Evolutionary conservation across 2,888 invertebrate species (phyloP).

Genomic region (Megaustenia siamemsis): DNA sequence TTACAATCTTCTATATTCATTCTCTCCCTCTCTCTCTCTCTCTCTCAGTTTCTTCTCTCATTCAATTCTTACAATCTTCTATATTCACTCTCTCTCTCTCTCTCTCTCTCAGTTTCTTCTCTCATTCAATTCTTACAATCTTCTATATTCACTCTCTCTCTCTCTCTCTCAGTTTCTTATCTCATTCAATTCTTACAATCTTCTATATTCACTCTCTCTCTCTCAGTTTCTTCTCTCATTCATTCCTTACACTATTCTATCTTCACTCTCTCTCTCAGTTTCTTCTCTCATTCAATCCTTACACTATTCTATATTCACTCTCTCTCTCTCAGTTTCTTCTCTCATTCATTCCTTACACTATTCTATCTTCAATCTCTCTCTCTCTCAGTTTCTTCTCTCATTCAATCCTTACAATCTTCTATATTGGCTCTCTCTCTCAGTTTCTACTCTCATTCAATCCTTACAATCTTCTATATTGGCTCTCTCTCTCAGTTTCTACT

Average conservation of each 20-base stretch:
- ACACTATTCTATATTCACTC: constrained; percentile 15
- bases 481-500: constrained; percentile 16
- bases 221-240: background rate
- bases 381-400: background rate
- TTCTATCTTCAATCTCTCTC: background rate
- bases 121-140: background rate
- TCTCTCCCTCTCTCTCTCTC: background rate
- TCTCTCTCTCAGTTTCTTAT: background rate
- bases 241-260: background rate
- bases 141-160: background rate
- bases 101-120: constrained; percentile 13
- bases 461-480: background rate
- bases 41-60: background rate
- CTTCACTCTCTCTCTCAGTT: background rate
- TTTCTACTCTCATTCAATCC: no score
- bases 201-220: constrained; percentile 2
- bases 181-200: no score
- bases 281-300: background rate
- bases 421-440: background rate
- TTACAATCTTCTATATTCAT: background rate
- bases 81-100: background rate
- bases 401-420: background rate
- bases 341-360: background rate
- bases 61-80: background rate
- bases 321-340: constrained; percentile 40